A percentile compares a stretch with the other conserved stretches of the same genome.
These are phyloP conservation scores for Pachycephus smyrnensis DNA, from an alignment of 2,888 invertebrate species.

Conservation along the genomic window DNA sequence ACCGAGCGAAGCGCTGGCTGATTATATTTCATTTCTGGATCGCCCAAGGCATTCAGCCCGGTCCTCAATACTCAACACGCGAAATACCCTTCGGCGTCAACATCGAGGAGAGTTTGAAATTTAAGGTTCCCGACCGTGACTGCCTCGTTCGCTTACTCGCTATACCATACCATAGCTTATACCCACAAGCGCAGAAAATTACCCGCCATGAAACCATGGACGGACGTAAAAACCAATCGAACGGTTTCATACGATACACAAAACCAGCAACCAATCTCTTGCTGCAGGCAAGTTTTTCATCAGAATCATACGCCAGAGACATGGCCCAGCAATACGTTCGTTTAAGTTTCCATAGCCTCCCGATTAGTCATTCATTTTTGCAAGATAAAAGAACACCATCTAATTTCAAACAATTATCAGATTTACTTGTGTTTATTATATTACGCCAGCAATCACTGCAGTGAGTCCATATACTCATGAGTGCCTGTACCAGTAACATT, in stretches of 20 bases:
- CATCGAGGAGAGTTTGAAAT: constrained; percentile 60
- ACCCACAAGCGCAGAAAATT: not conserved
- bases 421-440: not conserved
- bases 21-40: constrained; percentile 67
- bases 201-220: not conserved
- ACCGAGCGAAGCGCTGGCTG: constrained; percentile 58
- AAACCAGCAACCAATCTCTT: not conserved
- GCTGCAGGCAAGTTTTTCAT: not conserved
- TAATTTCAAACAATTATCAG: not conserved
- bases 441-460: too few species aligned
- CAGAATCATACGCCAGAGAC: not conserved
- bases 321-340: not conserved
- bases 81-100: constrained; percentile 57
- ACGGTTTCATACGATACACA: not conserved
- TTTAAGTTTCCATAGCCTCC: not conserved
- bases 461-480: not conserved
- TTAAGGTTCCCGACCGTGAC: constrained; percentile 40
- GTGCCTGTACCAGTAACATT: too few species aligned
- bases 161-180: not conserved
- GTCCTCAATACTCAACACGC: constrained; percentile 50
- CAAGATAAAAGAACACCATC: not conserved
- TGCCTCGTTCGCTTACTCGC: not conserved
- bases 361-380: not conserved
- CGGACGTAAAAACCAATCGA: not conserved
- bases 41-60: constrained; percentile 48